Evolutionary conservation across 2,888 invertebrate species (phyloP).

Genomic region (Diplazon laetatorius): DNA sequence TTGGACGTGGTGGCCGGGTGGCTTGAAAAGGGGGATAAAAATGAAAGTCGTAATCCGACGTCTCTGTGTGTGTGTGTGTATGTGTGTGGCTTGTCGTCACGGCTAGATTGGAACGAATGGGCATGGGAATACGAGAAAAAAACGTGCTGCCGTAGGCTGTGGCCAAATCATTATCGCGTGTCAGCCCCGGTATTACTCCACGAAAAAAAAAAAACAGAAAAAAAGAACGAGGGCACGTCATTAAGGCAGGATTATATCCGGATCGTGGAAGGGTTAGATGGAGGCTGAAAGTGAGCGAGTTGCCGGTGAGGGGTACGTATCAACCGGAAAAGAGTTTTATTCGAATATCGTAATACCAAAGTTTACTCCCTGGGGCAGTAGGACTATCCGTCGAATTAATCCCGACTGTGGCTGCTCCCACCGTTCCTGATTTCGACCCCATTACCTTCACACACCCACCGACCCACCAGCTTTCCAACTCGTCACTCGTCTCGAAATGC

Average conservation of each 20-base stretch:
- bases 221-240: constrained; percentile 72
- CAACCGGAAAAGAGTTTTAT: constrained; percentile 12
- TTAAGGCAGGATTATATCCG: constrained; percentile 74
- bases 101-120: neutral
- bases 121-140: constrained; percentile 29
- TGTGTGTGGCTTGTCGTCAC: neutral
- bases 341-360: constrained; percentile 58
- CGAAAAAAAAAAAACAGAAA: too few species aligned
- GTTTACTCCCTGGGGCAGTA: constrained; percentile 45
- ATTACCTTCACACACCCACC: too few species aligned
- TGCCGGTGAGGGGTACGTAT: constrained; percentile 2
- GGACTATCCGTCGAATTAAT: constrained; percentile 19
- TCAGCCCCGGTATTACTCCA: constrained; percentile 72
- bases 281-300: constrained; percentile 20
- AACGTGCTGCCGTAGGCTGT: constrained; percentile 37
- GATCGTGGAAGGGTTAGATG: constrained; percentile 55
- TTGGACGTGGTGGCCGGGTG: too few species aligned
- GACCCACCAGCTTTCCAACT: too few species aligned
- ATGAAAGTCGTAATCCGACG: constrained; percentile 39
- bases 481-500: too few species aligned
- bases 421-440: constrained; percentile 48
- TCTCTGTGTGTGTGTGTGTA: too few species aligned
- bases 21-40: constrained; percentile 21
- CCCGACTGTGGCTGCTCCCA: constrained; percentile 13
- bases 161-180: constrained; percentile 66